phyloP scores from a whole-genome alignment of 2,888 invertebrate genomes.

The Hesperia comma region DNA sequence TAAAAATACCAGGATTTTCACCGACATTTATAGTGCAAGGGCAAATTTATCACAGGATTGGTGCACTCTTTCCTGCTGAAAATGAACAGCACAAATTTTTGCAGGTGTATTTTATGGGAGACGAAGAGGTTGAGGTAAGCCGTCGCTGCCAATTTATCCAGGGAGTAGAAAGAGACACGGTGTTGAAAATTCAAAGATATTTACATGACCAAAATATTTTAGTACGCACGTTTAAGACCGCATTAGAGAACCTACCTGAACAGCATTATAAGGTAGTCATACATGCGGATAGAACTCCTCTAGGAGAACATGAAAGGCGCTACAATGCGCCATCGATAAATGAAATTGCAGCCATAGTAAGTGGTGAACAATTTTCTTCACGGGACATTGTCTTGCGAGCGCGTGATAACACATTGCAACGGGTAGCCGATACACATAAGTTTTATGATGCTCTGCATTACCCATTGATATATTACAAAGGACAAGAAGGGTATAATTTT shows the following conservation, averaged over 20 bases:
- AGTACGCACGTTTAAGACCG: constrained; percentile 50
- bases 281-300: constrained; percentile 48
- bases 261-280: constrained; percentile 51
- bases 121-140: constrained; percentile 45
- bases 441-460: constrained; percentile 36
- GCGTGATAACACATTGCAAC: constrained; percentile 45
- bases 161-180: constrained; percentile 45
- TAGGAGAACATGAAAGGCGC: constrained; percentile 50
- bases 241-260: constrained; percentile 46
- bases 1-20: too few species aligned
- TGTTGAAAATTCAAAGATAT: constrained; percentile 49
- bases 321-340: constrained; percentile 48
- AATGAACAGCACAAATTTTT: constrained; percentile 47
- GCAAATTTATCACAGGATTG: constrained; percentile 50
- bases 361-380: constrained; percentile 42
- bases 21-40: too few species aligned
- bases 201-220: constrained; percentile 47
- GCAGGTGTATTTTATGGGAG: constrained; percentile 52
- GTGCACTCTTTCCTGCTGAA: constrained; percentile 47
- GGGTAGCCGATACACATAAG: constrained; percentile 52
- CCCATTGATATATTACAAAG: constrained; percentile 6
- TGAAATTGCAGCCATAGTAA: constrained; percentile 49
- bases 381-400: constrained; percentile 49
- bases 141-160: constrained; percentile 45
- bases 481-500: constrained; percentile 14